Evolutionary conservation across 2,797 vertebrate species (phyloP).

Genomic region (Muscicapa striata): DNA sequence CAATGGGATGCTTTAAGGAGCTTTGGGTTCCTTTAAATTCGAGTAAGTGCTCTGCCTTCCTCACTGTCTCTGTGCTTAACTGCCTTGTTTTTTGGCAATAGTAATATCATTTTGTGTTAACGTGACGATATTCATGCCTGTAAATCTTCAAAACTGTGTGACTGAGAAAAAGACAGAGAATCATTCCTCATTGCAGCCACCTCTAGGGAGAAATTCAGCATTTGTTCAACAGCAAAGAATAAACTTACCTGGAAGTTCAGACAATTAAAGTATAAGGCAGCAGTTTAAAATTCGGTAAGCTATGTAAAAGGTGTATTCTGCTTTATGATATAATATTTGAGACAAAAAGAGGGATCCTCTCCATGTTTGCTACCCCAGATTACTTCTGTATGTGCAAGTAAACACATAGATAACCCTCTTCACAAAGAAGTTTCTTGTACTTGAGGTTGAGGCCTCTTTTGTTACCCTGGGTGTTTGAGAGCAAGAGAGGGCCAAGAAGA

Average conservation of each 20-base stretch:
- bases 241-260: slow-evolving; percentile 48
- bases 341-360: neutral
- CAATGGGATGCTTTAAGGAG: neutral
- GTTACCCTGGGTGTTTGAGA: neutral
- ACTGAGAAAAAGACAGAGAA: slow-evolving; percentile 37
- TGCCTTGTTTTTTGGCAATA: slow-evolving; percentile 51
- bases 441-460: neutral
- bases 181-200: slow-evolving; percentile 14
- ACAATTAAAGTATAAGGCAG: slow-evolving; percentile 38
- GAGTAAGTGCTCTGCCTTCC: neutral
- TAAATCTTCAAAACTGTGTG: slow-evolving; percentile 56
- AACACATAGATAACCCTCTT: neutral
- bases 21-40: neutral
- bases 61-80: slow-evolving; percentile 3
- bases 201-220: slow-evolving; percentile 59
- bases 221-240: slow-evolving; percentile 55
- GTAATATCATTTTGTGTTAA: slow-evolving; percentile 52
- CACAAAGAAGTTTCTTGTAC: neutral
- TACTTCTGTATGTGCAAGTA: neutral
- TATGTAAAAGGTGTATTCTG: neutral
- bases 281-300: neutral
- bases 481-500: neutral
- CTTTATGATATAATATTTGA: neutral
- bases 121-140: slow-evolving; percentile 40
- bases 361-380: neutral